Evolutionary conservation across 2,888 invertebrate genomes (phyloP), one percentile per base, ranked within the genome.

Genomic region (Perdita meconis): DNA sequence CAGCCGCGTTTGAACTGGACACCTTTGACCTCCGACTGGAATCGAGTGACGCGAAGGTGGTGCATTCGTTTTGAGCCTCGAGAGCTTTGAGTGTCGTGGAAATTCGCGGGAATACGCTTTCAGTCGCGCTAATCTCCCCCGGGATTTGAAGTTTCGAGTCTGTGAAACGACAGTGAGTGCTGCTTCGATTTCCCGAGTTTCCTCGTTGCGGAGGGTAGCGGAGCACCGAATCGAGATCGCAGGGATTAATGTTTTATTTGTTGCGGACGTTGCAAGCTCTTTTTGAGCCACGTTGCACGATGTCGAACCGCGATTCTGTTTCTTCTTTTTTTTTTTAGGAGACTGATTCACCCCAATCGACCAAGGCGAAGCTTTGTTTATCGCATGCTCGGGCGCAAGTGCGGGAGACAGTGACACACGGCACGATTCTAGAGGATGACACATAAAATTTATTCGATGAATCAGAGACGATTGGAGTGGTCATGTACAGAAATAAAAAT

Each of bases 1-100:
- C 89, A 90, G 89, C 89, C 81, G 36, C 63, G 69, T 75, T 89
- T 81, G 82, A 87, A 90, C 87, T 83, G 89, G 88, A 89, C 86
- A 90, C 85, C 72, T 77, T 66, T 75, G 74, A 81, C 13, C 55
- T 64, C 47, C 64, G 36, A 61, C 42, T 47, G 12, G 34, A 34
- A 60, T 16, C 60, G 73, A 81, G 51, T 19, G 74, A 77, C 70
- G 84, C 80, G 86, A 86, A 87, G 88, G 86, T 90, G 88, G 89
- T 89, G 87, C 85, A 34, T 69, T 42, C 2, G 34, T 64, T 2
- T 47, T 5, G 30, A 6, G 6, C 6, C n/a, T 19, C 0, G 5
- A 40, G 22, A 24, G n/a, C 16, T 64, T 42, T 5, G 30, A 30
- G 30, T 4, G 0, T 0, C 0, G 22, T 5, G 40, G 30, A 24